Conservation (phyloP, 2,113 vertebrate genomes). For the Odontesthes bonariensis region DNA sequence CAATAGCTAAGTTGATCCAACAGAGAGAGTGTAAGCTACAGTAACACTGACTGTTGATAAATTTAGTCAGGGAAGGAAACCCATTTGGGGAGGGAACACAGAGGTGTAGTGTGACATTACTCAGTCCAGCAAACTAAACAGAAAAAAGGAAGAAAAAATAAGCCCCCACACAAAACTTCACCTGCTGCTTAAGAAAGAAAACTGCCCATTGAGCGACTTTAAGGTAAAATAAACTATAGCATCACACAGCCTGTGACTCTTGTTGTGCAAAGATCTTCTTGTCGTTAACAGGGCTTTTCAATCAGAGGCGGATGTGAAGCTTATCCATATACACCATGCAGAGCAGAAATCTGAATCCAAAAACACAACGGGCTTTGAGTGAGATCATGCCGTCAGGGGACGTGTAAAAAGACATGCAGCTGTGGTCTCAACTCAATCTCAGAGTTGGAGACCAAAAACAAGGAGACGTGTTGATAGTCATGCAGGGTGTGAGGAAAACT, state of each 20-base stretch:
- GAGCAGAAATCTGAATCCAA: constrained; percentile 58
- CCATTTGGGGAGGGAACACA: constrained; percentile 46
- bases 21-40: constrained; percentile 13
- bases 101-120: constrained; percentile 41
- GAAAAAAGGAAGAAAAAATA: background rate
- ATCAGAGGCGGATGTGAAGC: constrained; percentile 14
- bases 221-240: constrained; percentile 6
- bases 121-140: constrained; percentile 16
- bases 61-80: constrained; percentile 62
- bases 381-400: constrained; percentile 81
- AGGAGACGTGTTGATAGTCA: constrained; percentile 47
- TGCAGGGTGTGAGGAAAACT: constrained; percentile 54
- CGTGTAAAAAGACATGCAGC: constrained; percentile 73
- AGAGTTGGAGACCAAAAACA: constrained; percentile 64
- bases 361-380: constrained; percentile 66
- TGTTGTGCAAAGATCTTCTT: constrained; percentile 32
- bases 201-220: background rate
- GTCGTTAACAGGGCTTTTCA: constrained; percentile 38
- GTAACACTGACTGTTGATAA: constrained; percentile 34
- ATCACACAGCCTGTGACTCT: constrained; percentile 1
- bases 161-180: background rate
- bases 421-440: constrained; percentile 64
- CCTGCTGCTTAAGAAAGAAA: constrained; percentile 14
- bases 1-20: constrained; percentile 24
- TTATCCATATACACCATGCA: constrained; percentile 37